Base-by-base conservation (phyloP, 1,140 invertebrate species). In the Mesaphorura yosii region DNA sequence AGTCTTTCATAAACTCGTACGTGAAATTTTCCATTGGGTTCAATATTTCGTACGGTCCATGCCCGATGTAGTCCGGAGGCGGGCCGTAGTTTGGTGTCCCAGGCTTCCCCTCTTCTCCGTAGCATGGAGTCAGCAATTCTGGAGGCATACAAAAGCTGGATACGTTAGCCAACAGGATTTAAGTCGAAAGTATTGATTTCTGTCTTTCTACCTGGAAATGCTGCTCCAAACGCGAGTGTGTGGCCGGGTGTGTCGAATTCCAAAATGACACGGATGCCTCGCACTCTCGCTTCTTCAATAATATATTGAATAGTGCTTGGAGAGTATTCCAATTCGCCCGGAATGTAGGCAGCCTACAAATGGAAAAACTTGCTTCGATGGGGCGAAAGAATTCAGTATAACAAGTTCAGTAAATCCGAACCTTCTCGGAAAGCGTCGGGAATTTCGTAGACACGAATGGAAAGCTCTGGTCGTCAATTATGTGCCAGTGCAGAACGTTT, bases 231-330 rank as follows among this genome's bases (percentile, higher is more conserved):
- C 10, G 27, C 58, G 47, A 31, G 22, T 10, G 46, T 60, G 48
- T 59, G 50, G 40, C 85, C 88, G 58, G 91, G 91, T 17, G 86
- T 83, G 69, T 95, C 91, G 69, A 94, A 92, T 73, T 97, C 92
- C 1, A 84, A 75, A 47, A 97, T 72, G 0, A 96, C 87, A 39
- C 92, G 71, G 56, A 97, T 90, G 4, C 90, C 91, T 23, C 88
- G 70, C 3, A 80, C 56, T 62, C 83, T 72, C 0, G 88, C 90
- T 66, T 83, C 85, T 58, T 87, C 74, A 47, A 90, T 79, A 2
- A 93, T 68, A 27, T 75, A 68, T 48, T 70, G 64, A 1, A 91
- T 70, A 63, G 86, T 76, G 7, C 72, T 65, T 28, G 68, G 72
- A 1, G 77, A 76, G 69, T 91, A 92, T 2, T 86, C 70, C 69